A percentile compares a stretch with the other conserved stretches of the same genome.
Conservation (phyloP, 1,140 invertebrate genomes). For the Drosophila gunungcola region DNA sequence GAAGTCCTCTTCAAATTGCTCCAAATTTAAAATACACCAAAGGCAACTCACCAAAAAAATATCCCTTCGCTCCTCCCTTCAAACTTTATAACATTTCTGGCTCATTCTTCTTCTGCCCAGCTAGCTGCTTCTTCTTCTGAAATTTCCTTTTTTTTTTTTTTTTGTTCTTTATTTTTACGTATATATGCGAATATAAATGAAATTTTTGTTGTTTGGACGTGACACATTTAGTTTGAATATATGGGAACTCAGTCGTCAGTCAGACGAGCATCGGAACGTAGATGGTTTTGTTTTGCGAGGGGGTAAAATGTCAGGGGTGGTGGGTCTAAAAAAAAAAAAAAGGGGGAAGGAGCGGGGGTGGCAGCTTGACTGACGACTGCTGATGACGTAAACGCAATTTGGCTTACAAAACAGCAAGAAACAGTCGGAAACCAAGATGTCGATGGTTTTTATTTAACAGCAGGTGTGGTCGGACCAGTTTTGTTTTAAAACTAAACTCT, state of each 20-base stretch:
- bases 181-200: slow-evolving; percentile 79
- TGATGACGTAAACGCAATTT: slow-evolving; percentile 55
- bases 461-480: slow-evolving; percentile 3
- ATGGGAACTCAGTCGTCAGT: slow-evolving; percentile 71
- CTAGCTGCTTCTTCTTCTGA: slow-evolving; percentile 18
- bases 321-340: neutral
- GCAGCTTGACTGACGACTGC: slow-evolving; percentile 12
- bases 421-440: slow-evolving; percentile 15
- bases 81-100: slow-evolving; percentile 53
- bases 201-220: slow-evolving; percentile 82
- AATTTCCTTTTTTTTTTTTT: slow-evolving; percentile 13
- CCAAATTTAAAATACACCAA: slow-evolving; percentile 75
- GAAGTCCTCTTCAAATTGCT: slow-evolving; percentile 56
- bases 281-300: slow-evolving; percentile 11
- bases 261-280: slow-evolving; percentile 63
- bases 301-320: too few relatives aligned
- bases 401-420: slow-evolving; percentile 30
- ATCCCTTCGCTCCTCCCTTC: slow-evolving; percentile 3
- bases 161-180: slow-evolving; percentile 17
- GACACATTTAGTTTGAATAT: slow-evolving; percentile 82
- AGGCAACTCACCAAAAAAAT: slow-evolving; percentile 6
- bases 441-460: slow-evolving; percentile 3
- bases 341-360: neutral
- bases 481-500: neutral
- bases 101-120: slow-evolving; percentile 23